These are phyloP conservation scores for Heloderma charlesbogerti DNA, from an alignment of 2,113 vertebrate species.

Conservation along the genomic window DNA sequence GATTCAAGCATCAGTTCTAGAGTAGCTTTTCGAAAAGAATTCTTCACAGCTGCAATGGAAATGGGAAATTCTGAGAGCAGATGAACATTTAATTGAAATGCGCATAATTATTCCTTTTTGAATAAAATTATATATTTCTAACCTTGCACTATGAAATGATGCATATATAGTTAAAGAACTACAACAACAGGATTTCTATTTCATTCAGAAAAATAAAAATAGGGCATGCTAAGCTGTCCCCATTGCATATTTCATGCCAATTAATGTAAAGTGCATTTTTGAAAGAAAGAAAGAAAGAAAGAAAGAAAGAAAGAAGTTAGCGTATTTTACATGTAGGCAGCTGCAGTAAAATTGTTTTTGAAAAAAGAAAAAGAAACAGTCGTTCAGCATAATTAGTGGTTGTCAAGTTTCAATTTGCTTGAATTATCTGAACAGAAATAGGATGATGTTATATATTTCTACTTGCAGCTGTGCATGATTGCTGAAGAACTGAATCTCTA, in stretches of 20 bases:
- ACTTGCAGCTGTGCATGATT: conserved; percentile 59
- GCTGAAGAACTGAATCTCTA: conserved; percentile 10
- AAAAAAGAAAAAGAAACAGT: conserved; percentile 25
- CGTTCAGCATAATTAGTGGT: conserved; percentile 59
- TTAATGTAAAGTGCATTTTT: conserved; percentile 40
- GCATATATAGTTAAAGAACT: conserved; percentile 25
- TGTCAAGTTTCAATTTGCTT: conserved; percentile 56
- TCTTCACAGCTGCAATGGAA: conserved; percentile 48
- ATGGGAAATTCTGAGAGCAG: conserved; percentile 55
- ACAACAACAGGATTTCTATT: conserved; percentile 58
- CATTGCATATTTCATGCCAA: conserved; percentile 40
- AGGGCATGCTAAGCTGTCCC: conserved; percentile 18
- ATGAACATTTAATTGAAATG: conserved; percentile 62
- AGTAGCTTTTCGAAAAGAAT: conserved; percentile 41
- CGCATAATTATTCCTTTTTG: conserved; percentile 56
- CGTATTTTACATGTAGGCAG: conserved; percentile 47
- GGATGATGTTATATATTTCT: conserved; percentile 39
- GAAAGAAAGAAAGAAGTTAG: conserved; percentile 16
- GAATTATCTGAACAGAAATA: conserved; percentile 41
- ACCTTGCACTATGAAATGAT: conserved; percentile 45
- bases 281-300: not conserved
- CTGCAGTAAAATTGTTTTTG: conserved; percentile 41
- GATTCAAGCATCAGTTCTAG: conserved; percentile 35
- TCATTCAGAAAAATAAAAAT: conserved; percentile 43
- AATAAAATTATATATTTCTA: conserved; percentile 61